phyloP scores from a whole-genome alignment of 1,140 invertebrate species.

The Onthophagus taurus region DNA sequence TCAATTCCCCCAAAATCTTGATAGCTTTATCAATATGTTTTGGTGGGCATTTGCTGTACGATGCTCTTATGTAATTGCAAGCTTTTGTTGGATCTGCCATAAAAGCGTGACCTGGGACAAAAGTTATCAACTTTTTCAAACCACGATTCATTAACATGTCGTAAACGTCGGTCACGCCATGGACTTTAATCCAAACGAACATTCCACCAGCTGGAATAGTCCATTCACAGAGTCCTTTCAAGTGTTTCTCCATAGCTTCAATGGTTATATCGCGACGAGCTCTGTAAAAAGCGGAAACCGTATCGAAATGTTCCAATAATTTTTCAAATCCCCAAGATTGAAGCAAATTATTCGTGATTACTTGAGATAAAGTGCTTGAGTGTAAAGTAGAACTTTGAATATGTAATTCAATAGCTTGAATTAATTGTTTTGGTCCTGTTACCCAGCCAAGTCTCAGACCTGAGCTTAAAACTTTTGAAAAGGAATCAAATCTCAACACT shows the following conservation, averaged over 20 bases:
- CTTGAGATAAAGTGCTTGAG: slow-evolving; percentile 61
- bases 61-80: slow-evolving; percentile 55
- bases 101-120: slow-evolving; percentile 63
- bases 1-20: slow-evolving; percentile 38
- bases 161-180: slow-evolving; percentile 56
- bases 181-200: slow-evolving; percentile 68
- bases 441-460: slow-evolving; percentile 62
- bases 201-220: slow-evolving; percentile 57
- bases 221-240: slow-evolving; percentile 59
- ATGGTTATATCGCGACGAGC: slow-evolving; percentile 53
- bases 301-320: slow-evolving; percentile 49
- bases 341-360: slow-evolving; percentile 51
- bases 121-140: slow-evolving; percentile 47
- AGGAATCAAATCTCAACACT: slow-evolving; percentile 69
- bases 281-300: slow-evolving; percentile 55
- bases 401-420: slow-evolving; percentile 55
- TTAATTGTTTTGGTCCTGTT: slow-evolving; percentile 53
- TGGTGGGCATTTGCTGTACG: slow-evolving; percentile 53
- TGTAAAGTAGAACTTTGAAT: slow-evolving; percentile 65
- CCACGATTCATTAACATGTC: slow-evolving; percentile 60
- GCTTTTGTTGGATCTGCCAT: slow-evolving; percentile 47
- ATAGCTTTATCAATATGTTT: slow-evolving; percentile 52
- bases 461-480: slow-evolving; percentile 68
- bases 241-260: slow-evolving; percentile 49
- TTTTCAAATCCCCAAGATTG: slow-evolving; percentile 50